phyloP scores from a whole-genome alignment of 2,797 vertebrate genomes.

The Myotis vivesi region DNA sequence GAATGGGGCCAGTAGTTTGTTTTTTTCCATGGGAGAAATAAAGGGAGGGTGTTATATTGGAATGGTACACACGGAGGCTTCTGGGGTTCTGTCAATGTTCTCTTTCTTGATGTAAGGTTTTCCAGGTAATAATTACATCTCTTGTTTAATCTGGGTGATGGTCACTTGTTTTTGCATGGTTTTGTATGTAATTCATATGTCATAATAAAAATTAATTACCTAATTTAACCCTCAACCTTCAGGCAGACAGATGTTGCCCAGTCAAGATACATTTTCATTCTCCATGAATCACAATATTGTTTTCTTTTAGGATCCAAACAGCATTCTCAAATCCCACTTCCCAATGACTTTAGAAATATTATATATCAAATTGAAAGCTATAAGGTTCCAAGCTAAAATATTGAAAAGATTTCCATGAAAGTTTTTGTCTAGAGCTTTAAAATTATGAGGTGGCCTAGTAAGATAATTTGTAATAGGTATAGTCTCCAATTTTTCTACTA shows the following conservation, averaged over 20 bases:
- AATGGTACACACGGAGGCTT: accelerated
- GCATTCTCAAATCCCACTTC: neutral
- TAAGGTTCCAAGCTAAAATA: neutral
- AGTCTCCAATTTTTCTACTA: neutral
- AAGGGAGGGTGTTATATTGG: neutral
- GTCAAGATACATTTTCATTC: neutral
- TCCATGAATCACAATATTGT: neutral
- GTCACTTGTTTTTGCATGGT: neutral
- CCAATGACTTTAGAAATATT: neutral
- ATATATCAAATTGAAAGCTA: neutral
- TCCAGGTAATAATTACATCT: neutral
- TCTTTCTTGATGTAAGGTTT: neutral
- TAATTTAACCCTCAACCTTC: neutral
- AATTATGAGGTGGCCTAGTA: neutral
- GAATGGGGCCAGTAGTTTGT: neutral
- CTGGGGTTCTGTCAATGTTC: neutral
- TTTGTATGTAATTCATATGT: neutral
- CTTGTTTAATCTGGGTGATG: neutral
- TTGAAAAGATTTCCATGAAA: neutral
- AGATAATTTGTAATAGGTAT: neutral
- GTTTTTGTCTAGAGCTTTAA: neutral
- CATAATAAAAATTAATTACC: neutral
- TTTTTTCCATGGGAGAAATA: neutral
- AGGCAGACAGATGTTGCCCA: neutral
- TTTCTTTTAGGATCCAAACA: neutral